These are phyloP conservation scores for Argyra leucocephala DNA, from an alignment of 2,888 invertebrate species.

Conservation along the genomic window DNA sequence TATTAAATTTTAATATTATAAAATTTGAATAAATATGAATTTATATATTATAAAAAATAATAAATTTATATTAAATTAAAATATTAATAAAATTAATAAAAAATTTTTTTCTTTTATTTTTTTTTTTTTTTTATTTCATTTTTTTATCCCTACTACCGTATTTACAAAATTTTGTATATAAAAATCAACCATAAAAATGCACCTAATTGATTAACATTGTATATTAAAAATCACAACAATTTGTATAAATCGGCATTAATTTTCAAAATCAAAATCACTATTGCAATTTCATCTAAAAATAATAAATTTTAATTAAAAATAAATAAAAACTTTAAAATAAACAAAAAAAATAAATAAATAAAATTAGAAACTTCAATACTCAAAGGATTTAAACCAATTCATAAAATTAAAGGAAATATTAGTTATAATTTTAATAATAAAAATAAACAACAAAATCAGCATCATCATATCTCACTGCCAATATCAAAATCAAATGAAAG, in stretches of 20 bases:
- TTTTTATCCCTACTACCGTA: too few relatives aligned
- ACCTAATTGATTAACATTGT: background rate
- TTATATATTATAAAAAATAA: too few relatives aligned
- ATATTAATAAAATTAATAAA: background rate
- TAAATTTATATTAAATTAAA: background rate
- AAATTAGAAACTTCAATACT: background rate
- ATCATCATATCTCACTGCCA: background rate
- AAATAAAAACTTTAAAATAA: background rate
- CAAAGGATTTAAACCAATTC: slow-evolving; percentile 1
- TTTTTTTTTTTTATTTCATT: background rate
- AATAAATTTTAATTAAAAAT: background rate
- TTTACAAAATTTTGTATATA: background rate
- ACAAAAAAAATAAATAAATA: background rate
- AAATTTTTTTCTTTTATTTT: background rate
- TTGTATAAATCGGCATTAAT: background rate
- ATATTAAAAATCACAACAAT: background rate
- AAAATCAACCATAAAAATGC: background rate
- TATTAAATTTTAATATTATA: too few relatives aligned
- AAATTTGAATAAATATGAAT: too few relatives aligned
- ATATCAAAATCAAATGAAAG: background rate
- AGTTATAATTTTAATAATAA: background rate
- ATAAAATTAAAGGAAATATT: background rate
- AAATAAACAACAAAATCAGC: background rate
- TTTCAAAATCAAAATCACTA: background rate
- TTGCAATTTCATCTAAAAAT: background rate